These are phyloP conservation scores for Actinopyga echinites DNA, from an alignment of 53 echinoderm and acorn worm genomes.

Conservation along the genomic window DNA sequence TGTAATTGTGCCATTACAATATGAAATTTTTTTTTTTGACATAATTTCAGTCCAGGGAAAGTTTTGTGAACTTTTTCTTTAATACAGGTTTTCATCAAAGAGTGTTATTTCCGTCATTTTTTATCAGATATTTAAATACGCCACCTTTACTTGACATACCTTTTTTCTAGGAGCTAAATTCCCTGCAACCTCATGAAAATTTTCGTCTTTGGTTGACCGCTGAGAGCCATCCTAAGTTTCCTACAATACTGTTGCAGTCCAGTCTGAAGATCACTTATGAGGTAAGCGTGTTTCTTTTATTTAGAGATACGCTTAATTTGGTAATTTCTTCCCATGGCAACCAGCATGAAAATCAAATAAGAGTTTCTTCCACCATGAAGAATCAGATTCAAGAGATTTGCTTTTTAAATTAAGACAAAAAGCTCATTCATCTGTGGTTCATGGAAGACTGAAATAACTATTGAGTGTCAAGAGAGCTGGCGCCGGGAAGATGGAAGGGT, in stretches of 20 bases:
- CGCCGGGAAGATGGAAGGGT: too few species aligned
- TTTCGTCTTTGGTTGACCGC: conserved; percentile 98
- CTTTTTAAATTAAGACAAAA: neutral
- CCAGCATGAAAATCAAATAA: neutral
- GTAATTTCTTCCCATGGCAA: neutral
- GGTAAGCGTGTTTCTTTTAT: conserved; percentile 51
- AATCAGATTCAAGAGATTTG: neutral
- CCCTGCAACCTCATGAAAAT: conserved; percentile 83
- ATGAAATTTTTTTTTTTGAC: too few species aligned
- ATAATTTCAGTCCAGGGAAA: too few species aligned
- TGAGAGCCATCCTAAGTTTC: conserved; percentile 98
- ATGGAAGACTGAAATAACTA: too few species aligned
- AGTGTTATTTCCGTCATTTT: too few species aligned
- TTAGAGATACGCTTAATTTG: neutral
- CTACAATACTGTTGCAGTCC: conserved; percentile 94
- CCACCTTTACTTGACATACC: neutral
- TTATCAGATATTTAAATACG: too few species aligned
- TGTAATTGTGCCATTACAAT: too few species aligned
- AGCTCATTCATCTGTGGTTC: too few species aligned
- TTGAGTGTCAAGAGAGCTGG: too few species aligned
- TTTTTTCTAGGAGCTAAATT: conserved; percentile 78
- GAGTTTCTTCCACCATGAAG: neutral
- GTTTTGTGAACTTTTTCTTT: too few species aligned
- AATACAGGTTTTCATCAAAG: too few species aligned
- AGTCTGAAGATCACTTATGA: conserved; percentile 99